Percentiles rank a stretch among this genome's conserved stretches.
These are phyloP conservation scores for Polyommatus iphigenia DNA, from an alignment of 2,888 invertebrate species.

Conservation along the genomic window DNA sequence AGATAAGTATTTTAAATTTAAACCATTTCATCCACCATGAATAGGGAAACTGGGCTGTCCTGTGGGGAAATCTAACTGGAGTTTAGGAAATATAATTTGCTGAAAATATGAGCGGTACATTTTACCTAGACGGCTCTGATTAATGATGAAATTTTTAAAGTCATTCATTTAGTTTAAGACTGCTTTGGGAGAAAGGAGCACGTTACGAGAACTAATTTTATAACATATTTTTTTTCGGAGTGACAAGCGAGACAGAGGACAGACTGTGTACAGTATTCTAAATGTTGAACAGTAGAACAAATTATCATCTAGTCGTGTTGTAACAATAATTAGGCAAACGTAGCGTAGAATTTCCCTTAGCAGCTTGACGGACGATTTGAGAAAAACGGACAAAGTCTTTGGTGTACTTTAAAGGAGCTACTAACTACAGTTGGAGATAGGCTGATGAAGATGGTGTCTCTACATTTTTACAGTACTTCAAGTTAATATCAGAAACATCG, in stretches of 20 bases:
- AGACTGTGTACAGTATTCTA: not conserved
- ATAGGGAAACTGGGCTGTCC: conserved; percentile 18
- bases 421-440: no score
- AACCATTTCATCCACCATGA: conserved; percentile 29
- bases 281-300: no score
- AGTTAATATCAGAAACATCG: no score
- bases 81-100: conserved; percentile 36
- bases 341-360: no score
- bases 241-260: not conserved
- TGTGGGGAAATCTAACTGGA: conserved; percentile 40
- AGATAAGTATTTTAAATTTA: conserved; percentile 9
- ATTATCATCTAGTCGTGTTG: no score
- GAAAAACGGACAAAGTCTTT: no score
- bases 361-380: no score
- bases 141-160: conserved; percentile 15
- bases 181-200: conserved; percentile 2
- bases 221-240: not conserved
- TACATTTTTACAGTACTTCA: no score
- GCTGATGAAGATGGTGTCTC: no score
- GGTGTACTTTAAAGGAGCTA: no score
- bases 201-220: not conserved
- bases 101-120: conserved; percentile 34
- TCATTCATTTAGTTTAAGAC: conserved; percentile 15
- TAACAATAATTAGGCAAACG: no score
- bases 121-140: conserved; percentile 29